Base-by-base conservation (phyloP, 2,888 invertebrate genomes). In the Euphydryas editha region DNA sequence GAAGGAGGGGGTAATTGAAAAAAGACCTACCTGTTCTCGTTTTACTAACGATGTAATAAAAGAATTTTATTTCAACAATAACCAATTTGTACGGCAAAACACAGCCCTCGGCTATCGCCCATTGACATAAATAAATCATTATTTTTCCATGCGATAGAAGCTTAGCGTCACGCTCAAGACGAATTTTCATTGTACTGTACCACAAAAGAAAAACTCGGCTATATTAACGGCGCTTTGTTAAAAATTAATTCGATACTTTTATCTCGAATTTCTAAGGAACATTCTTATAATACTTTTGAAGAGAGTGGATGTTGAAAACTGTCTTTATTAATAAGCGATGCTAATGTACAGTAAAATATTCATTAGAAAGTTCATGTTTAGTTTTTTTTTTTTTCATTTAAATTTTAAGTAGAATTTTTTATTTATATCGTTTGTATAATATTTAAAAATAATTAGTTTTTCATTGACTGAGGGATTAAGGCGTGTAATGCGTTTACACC, bases 81-180 rank as follows among this genome's bases (percentile, higher is more conserved):
- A 92, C 89, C 92, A 90, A 92, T 92, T 92, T 92, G 83, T 70
- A 77, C 78, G 81, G 81, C 82, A 88, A 90, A 91, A 90, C 86
- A 86, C 82, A 78, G 85, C 82, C 80, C 81, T 77, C 75, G 81
- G 81, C 82, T 81, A 83, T 80, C 79, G 84, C 81, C 88, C 88
- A 92, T 92, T 92, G 92, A 92, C 90, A 92, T 92, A 88, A 92
- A 92, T 92, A 92, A 92, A 91, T 92, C 89, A 92, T 91, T 92
- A 88, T 88, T 82, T 83, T 80, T 79, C 78, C 78, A 77, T 77
- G 77, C 78, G 71, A 75, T 74, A 74, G 75, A 78, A 78, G 79
- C 78, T 82, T 80, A 79, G 67, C 76, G 77, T 76, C 75, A 77
- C 75, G 72, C 36, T 75, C 73, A 73, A 82, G 85, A 86, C 81